Conservation (phyloP, 2,888 invertebrate genomes). For the Ormyrus rosae region DNA sequence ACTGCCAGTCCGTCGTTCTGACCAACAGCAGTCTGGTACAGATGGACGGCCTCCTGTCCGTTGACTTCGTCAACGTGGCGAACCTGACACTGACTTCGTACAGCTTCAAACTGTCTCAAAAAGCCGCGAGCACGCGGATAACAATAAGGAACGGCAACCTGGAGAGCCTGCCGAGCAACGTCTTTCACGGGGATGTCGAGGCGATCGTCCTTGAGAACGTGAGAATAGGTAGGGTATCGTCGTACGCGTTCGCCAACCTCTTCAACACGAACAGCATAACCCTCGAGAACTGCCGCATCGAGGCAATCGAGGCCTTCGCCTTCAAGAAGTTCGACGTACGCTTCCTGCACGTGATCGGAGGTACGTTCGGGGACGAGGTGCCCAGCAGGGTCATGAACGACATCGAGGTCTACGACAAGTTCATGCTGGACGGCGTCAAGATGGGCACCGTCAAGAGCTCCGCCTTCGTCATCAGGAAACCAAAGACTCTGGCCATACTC, state of each 20-base stretch:
- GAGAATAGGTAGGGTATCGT: constrained; percentile 80
- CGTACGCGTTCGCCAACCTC: constrained; percentile 87
- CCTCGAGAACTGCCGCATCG: constrained; percentile 80
- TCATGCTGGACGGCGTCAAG: constrained; percentile 82
- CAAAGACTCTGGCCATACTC: constrained; percentile 80
- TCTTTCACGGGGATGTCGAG: constrained; percentile 85
- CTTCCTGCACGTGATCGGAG: constrained; percentile 81
- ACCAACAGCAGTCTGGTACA: constrained; percentile 77
- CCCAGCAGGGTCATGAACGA: constrained; percentile 87
- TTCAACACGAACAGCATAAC: constrained; percentile 81
- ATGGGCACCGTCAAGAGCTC: constrained; percentile 82
- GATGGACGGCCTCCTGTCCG: constrained; percentile 80
- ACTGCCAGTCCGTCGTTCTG: constrained; percentile 78
- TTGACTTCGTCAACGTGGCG: constrained; percentile 81
- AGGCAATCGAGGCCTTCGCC: constrained; percentile 82
- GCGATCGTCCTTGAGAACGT: constrained; percentile 82
- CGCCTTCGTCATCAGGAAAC: constrained; percentile 82
- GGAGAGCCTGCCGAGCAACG: constrained; percentile 76
- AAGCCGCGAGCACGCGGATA: constrained; percentile 68
- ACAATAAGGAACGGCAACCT: constrained; percentile 75
- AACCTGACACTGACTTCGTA: constrained; percentile 79
- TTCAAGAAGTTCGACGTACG: constrained; percentile 88
- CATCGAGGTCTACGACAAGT: constrained; percentile 82
- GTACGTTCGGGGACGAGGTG: constrained; percentile 78
- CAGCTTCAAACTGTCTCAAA: constrained; percentile 69